Percentiles rank a stretch among this genome's conserved stretches.
phyloP scores from a whole-genome alignment of 1,140 invertebrate species.

The Nasonia longicornis region DNA sequence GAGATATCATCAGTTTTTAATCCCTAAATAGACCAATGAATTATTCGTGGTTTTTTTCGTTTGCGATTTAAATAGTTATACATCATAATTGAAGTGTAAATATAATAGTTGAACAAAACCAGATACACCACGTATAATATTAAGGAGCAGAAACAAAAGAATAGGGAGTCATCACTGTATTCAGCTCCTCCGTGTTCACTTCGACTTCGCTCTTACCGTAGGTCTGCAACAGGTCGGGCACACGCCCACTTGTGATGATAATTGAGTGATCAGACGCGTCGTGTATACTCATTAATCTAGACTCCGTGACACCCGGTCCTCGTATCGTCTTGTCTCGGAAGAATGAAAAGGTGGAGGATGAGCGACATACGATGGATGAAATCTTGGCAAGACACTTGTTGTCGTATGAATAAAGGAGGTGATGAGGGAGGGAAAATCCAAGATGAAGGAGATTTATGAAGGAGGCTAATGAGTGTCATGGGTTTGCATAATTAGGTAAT shows the following conservation, averaged over 20 bases:
- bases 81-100: too few relatives aligned
- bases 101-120: too few relatives aligned
- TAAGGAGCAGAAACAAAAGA: too few relatives aligned
- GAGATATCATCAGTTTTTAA: too few relatives aligned
- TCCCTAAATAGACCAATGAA: too few relatives aligned
- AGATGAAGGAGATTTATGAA: background rate
- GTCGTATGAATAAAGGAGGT: background rate
- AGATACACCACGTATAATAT: too few relatives aligned
- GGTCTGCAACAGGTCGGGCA: conserved; percentile 43
- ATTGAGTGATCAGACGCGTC: conserved; percentile 37
- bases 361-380: background rate
- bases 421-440: background rate
- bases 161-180: too few relatives aligned
- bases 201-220: background rate
- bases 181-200: background rate
- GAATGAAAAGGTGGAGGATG: background rate
- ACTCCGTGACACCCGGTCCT: background rate
- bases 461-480: too few relatives aligned
- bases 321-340: background rate
- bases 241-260: conserved; percentile 9
- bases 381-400: background rate
- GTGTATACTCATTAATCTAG: background rate
- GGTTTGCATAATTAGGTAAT: too few relatives aligned
- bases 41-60: too few relatives aligned
- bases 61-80: too few relatives aligned